Percentiles rank a stretch among this genome's conserved stretches.
Evolutionary conservation across 2,797 vertebrate genomes (phyloP).

Genomic region (Caiman crocodilus): DNA sequence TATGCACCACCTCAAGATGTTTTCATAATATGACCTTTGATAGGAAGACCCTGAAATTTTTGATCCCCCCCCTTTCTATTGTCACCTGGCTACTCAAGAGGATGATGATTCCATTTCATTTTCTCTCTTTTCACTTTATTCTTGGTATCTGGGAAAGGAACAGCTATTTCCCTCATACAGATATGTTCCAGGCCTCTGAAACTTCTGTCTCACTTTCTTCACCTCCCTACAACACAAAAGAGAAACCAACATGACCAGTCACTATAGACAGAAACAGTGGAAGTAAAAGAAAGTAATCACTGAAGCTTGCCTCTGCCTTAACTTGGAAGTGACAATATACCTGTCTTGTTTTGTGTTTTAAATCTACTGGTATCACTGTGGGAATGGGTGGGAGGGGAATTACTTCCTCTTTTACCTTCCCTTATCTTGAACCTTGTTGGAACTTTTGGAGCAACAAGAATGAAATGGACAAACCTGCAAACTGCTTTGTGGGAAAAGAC

Average conservation of each 20-base stretch:
- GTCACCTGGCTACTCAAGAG: neutral
- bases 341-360: neutral
- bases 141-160: neutral
- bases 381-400: neutral
- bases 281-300: neutral
- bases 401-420: neutral
- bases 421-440: neutral
- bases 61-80: neutral
- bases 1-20: no score
- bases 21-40: neutral
- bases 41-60: fast-evolving
- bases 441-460: neutral
- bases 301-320: neutral
- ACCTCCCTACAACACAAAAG: neutral
- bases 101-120: neutral
- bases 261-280: neutral
- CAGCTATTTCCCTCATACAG: neutral
- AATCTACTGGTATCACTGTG: neutral
- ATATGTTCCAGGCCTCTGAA: neutral
- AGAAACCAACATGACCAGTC: neutral
- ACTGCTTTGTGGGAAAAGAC: neutral
- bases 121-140: neutral
- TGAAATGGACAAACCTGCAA: neutral
- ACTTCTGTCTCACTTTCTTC: fast-evolving
- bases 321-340: neutral